A percentile compares a stretch with the other conserved stretches of the same genome.
Evolutionary conservation across 2,113 vertebrate genomes (phyloP).

Genomic region (Puffinus mauretanicus): DNA sequence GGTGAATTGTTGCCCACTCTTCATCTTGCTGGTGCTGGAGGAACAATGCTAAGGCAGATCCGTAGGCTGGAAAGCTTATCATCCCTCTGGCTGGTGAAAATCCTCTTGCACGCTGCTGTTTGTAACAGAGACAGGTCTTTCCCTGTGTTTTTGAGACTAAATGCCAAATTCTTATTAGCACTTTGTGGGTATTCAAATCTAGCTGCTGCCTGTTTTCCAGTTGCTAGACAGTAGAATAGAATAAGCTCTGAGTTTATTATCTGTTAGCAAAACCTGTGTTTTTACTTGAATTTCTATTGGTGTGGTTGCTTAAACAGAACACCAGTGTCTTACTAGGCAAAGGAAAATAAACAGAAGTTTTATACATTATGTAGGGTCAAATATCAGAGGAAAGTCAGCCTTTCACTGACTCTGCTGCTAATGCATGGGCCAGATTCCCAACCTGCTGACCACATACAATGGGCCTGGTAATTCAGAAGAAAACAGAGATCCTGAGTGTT

Average conservation of each 20-base stretch:
- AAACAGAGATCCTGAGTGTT: not conserved
- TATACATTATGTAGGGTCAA: not conserved
- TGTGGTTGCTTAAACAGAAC: not conserved
- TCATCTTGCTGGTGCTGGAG: not conserved
- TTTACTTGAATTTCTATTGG: not conserved
- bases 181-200: not conserved
- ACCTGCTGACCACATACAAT: not conserved
- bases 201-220: not conserved
- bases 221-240: not conserved
- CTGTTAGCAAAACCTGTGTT: not conserved
- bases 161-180: not conserved
- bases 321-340: not conserved
- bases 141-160: not conserved
- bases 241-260: not conserved
- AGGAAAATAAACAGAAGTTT: not conserved
- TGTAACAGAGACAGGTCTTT: not conserved
- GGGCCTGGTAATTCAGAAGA: not conserved
- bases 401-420: not conserved
- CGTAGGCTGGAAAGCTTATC: not conserved
- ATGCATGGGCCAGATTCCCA: not conserved
- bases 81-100: not conserved
- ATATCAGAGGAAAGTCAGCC: not conserved
- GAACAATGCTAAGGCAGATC: not conserved
- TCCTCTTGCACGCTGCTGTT: accelerated
- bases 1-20: not conserved